Evolutionary conservation across 2,888 invertebrate species (phyloP), one percentile per base, ranked within the genome.

Genomic region (Thecophora atra): DNA sequence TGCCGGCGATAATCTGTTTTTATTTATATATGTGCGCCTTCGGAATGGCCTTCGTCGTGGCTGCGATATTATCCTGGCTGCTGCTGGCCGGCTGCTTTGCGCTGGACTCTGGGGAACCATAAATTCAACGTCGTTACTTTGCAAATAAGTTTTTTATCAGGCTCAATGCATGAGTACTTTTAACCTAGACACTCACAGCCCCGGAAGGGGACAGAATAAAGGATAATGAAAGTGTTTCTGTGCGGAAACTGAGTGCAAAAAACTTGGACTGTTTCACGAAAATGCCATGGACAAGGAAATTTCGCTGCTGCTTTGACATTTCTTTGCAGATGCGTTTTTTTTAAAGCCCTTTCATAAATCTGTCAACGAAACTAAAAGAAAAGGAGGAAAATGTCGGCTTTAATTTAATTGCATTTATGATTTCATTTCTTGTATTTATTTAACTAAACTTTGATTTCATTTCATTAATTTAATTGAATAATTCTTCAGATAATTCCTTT

Each of bases 71-170:
- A 76, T 76, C 72, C 73, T 66, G 52, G 69, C 67, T 67, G 6
- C 54, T 21, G 54, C 54, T 15, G 21, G 19, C 19, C 11, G 21
- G 54, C 6, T 64, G 19, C 30, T 64, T 44, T 42, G 21, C 47
- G 24, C 30, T 52, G 21, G 47, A 51, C 86, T 83, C 84, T 77
- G 76, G 86, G 84, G 86, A 85, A 81, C 85, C 83, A 85, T 86
- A 86, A 86, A 86, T 86, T 83, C 83, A 81, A 83, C 82, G 81
- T 82, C 81, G n/a, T n/a, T 82, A 81, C 81, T 82, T 81, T 81
- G 81, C 81, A 81, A 81, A 78, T 77, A 79, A 62, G 63, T 70
- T 70, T 70, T 70, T 70, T 70, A 63, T 62, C 70, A 62, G 62
- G 17, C 26, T 21, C 56, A 37, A 37, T 7, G 1, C 21, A 13